phyloP scores from a whole-genome alignment of 2,113 vertebrate genomes.

The Loxodonta africana region DNA sequence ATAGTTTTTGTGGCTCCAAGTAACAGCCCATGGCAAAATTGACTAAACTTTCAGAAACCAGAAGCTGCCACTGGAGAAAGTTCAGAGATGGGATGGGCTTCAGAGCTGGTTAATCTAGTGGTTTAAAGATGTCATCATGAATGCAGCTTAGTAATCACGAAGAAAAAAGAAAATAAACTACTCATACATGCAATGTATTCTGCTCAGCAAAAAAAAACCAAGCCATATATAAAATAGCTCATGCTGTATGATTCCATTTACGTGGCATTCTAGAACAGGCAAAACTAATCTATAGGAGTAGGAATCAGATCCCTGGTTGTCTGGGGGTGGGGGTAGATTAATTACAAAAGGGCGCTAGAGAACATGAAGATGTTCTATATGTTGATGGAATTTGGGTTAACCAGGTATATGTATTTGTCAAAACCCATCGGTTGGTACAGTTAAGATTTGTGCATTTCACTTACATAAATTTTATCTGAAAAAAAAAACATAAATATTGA shows the following conservation, averaged over 20 bases:
- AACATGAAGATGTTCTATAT: background rate
- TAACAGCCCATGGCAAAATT: background rate
- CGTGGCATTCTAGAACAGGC: background rate
- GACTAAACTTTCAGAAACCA: background rate
- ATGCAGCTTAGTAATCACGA: background rate
- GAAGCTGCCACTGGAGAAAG: background rate
- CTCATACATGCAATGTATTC: background rate
- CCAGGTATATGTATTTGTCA: background rate
- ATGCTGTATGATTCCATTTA: background rate
- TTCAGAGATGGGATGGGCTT: no score
- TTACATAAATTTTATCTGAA: background rate
- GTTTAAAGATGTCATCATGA: background rate
- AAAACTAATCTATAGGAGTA: background rate
- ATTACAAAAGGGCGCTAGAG: background rate
- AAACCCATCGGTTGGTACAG: background rate
- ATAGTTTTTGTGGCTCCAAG: background rate
- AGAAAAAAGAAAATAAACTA: background rate
- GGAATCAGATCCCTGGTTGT: background rate
- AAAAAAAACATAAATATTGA: constrained; percentile 33
- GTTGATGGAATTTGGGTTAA: background rate
- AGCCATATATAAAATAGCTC: background rate
- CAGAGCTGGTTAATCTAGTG: background rate
- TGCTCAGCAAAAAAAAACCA: background rate
- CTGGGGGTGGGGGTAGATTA: background rate
- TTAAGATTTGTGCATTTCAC: constrained; percentile 9